A percentile compares a stretch with the other conserved stretches of the same genome.
These are phyloP conservation scores for Odontamblyopus lacepedii DNA, from an alignment of 2,797 vertebrate genomes.

Conservation along the genomic window DNA sequence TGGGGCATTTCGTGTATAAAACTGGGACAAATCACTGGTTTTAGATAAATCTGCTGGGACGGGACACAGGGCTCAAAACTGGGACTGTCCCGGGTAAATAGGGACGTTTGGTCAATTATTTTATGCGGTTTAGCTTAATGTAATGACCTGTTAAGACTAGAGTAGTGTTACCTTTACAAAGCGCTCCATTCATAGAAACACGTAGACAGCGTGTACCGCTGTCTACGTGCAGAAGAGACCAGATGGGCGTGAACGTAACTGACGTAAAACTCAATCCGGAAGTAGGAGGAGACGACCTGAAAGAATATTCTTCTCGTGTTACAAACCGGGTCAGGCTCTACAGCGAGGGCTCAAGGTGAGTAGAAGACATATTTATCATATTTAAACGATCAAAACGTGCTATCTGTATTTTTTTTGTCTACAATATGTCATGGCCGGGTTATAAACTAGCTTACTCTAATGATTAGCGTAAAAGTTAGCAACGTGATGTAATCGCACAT, in stretches of 20 bases:
- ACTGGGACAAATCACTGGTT: no score
- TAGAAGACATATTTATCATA: not conserved
- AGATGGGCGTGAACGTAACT: not conserved
- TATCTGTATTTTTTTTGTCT: not conserved
- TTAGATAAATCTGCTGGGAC: no score
- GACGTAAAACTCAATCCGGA: not conserved
- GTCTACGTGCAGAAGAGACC: not conserved
- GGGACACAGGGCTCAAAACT: no score
- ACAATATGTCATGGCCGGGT: not conserved
- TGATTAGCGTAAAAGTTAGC: not conserved
- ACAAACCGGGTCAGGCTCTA: no score
- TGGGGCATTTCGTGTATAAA: no score
- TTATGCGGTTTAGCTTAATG: no score
- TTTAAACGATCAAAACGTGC: not conserved
- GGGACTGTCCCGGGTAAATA: no score
- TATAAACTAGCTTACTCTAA: no score
- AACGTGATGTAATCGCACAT: not conserved
- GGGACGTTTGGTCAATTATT: no score
- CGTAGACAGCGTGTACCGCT: not conserved
- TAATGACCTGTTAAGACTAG: no score
- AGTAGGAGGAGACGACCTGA: constrained; percentile 2
- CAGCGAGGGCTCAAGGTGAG: constrained; percentile 1
- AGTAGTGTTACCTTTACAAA: not conserved
- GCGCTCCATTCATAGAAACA: not conserved
- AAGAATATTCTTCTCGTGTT: not conserved